phyloP scores from a whole-genome alignment of 2,797 vertebrate genomes.

The Schizopygopsis malacanthus region DNA sequence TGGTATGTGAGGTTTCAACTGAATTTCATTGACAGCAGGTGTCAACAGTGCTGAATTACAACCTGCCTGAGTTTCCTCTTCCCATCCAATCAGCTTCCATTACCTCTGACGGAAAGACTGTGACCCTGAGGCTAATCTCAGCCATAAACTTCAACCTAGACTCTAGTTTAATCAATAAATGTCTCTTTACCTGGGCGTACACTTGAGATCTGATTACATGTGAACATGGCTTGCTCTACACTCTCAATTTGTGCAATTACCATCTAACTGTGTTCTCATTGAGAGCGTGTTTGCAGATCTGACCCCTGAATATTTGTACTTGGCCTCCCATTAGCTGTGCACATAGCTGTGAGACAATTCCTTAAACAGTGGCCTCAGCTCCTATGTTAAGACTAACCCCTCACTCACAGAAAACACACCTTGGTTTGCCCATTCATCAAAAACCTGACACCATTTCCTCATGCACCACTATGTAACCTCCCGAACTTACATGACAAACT shows the following conservation, averaged over 20 bases:
- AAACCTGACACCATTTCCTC: slow-evolving; percentile 30
- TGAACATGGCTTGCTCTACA: not conserved
- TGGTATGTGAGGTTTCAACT: slow-evolving; percentile 20
- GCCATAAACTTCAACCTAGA: not conserved
- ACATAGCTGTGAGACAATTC: slow-evolving; percentile 52
- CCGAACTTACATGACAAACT: not conserved
- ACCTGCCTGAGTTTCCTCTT: slow-evolving; percentile 17
- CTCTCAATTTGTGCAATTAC: slow-evolving; percentile 34
- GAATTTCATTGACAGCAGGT: slow-evolving; percentile 28
- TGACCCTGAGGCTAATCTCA: slow-evolving; percentile 28
- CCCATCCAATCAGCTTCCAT: slow-evolving; percentile 21
- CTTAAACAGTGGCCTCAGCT: not conserved
- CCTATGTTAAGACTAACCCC: slow-evolving; percentile 10
- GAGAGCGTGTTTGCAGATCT: slow-evolving; percentile 36
- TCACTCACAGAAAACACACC: slow-evolving; percentile 27
- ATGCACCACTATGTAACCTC: not conserved
- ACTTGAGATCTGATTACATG: slow-evolving; percentile 29
- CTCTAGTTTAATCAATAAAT: slow-evolving; percentile 20
- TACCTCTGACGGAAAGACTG: not conserved
- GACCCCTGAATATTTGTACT: slow-evolving; percentile 52
- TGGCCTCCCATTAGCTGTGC: slow-evolving; percentile 50
- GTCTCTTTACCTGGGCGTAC: not conserved
- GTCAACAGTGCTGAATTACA: slow-evolving; percentile 47
- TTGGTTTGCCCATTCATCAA: slow-evolving; percentile 38
- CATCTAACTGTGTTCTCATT: slow-evolving; percentile 21